phyloP scores from a whole-genome alignment of 2,888 invertebrate species.

The Pristionchus maxplancki region DNA sequence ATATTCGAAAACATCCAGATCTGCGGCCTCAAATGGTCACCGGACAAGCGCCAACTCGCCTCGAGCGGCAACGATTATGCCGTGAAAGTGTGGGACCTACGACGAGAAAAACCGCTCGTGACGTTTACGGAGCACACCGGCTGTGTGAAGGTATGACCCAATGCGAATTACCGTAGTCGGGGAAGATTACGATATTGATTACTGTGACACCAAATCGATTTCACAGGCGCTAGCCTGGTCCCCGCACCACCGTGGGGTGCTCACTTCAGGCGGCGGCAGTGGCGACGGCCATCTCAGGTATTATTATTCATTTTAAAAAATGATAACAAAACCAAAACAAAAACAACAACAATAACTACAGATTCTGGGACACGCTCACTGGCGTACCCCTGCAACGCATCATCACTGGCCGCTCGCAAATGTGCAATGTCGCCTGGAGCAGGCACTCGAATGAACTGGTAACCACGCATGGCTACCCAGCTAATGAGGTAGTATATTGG shows the following conservation, averaged over 20 bases:
- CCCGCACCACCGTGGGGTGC: slow-evolving; percentile 95
- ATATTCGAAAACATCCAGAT: slow-evolving; percentile 80
- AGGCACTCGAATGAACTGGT: slow-evolving; percentile 97
- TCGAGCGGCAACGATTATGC: slow-evolving; percentile 99
- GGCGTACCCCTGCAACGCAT: slow-evolving; percentile 98
- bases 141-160: slow-evolving; percentile 84
- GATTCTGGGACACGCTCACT: slow-evolving; percentile 98
- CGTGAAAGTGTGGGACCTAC: slow-evolving; percentile 92
- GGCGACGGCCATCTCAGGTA: slow-evolving; percentile 93
- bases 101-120: slow-evolving; percentile 84
- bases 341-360: slow-evolving; percentile 30
- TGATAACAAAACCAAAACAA: too few relatives aligned
- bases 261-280: slow-evolving; percentile 97
- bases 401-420: slow-evolving; percentile 89
- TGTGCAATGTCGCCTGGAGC: slow-evolving; percentile 98
- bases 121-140: slow-evolving; percentile 97
- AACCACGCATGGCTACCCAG: slow-evolving; percentile 97
- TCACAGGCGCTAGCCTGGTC: slow-evolving; percentile 94
- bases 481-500: slow-evolving; percentile 85
- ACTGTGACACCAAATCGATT: too few relatives aligned
- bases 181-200: too few relatives aligned
- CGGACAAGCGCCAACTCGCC: slow-evolving; percentile 95
- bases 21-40: slow-evolving; percentile 98
- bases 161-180: slow-evolving; percentile 78
- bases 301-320: background rate